A percentile compares a stretch with the other conserved stretches of the same genome.
Evolutionary conservation across 2,888 invertebrate species (phyloP).

Genomic region (Napeogenes sylphis): DNA sequence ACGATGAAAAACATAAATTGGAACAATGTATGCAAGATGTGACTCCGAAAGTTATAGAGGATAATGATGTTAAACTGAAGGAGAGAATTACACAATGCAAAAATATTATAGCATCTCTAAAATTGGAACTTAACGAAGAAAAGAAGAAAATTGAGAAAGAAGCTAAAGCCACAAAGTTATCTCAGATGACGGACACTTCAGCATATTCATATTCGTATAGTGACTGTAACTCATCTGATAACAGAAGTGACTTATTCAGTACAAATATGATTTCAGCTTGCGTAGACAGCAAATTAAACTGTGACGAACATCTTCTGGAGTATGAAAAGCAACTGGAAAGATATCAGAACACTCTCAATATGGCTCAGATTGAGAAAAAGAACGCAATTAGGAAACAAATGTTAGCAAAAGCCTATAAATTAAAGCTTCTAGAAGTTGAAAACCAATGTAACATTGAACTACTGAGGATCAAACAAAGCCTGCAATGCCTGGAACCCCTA

Average conservation of each 20-base stretch:
- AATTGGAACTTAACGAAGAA: conserved; percentile 60
- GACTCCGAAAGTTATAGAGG: conserved; percentile 36
- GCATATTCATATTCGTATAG: conserved; percentile 25
- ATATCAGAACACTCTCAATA: conserved; percentile 65
- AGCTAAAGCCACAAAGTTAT: conserved; percentile 32
- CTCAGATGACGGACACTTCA: conserved; percentile 19
- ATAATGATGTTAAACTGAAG: conserved; percentile 58
- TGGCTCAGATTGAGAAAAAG: conserved; percentile 69
- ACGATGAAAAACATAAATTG: conserved; percentile 18
- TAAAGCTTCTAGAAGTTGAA: conserved; percentile 68
- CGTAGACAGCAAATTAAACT: conserved; percentile 55
- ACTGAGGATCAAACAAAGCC: conserved; percentile 64
- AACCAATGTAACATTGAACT: conserved; percentile 71
- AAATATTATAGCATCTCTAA: conserved; percentile 60
- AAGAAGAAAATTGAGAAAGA: conserved; percentile 56
- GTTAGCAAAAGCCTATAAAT: conserved; percentile 65
- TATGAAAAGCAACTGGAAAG: conserved; percentile 69
- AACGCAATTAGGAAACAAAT: conserved; percentile 69
- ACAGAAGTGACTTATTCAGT: conserved; percentile 28
- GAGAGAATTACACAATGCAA: conserved; percentile 63
- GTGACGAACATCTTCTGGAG: conserved; percentile 62
- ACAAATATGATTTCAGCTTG: conserved; percentile 46
- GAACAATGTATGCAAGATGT: conserved; percentile 4
- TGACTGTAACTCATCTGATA: conserved; percentile 33
- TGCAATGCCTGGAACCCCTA: conserved; percentile 67